Evolutionary conservation across 2,113 vertebrate genomes (phyloP).

Genomic region (Sylvietta virens): DNA sequence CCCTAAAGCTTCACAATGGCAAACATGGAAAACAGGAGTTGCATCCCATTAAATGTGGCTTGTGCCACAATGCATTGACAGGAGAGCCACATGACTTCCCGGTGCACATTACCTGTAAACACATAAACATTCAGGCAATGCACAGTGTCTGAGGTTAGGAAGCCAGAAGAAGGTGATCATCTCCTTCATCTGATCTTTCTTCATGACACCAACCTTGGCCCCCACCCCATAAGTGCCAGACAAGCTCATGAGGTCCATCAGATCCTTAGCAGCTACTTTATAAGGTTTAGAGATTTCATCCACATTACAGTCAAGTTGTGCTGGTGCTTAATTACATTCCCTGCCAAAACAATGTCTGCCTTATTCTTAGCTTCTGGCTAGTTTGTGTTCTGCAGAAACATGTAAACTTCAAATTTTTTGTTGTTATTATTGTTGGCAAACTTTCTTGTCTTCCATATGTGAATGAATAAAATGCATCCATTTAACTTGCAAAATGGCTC

Average conservation of each 20-base stretch:
- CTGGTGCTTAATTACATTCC: not conserved
- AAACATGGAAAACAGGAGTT: not conserved
- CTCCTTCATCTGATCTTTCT: not conserved
- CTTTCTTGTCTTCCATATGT: rapidly evolving
- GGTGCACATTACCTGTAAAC: not conserved
- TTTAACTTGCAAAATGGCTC: not conserved
- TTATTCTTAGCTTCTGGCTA: not conserved
- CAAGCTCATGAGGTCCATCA: not conserved
- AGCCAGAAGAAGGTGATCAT: not conserved
- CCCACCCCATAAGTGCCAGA: not conserved
- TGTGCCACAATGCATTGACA: not conserved
- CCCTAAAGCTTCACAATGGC: not conserved
- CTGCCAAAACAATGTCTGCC: not conserved
- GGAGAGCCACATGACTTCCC: not conserved
- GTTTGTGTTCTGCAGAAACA: not conserved
- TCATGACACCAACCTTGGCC: not conserved
- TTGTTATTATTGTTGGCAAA: not conserved
- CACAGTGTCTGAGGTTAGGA: not conserved
- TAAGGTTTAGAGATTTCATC: not conserved
- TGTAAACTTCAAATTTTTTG: not conserved
- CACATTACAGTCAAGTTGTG: not conserved
- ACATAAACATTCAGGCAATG: not conserved
- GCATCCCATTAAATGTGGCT: not conserved
- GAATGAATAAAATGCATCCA: not conserved
- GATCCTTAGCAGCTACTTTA: not conserved